Conservation (phyloP, 1,140 invertebrate genomes). For the Drosophila rufa region DNA sequence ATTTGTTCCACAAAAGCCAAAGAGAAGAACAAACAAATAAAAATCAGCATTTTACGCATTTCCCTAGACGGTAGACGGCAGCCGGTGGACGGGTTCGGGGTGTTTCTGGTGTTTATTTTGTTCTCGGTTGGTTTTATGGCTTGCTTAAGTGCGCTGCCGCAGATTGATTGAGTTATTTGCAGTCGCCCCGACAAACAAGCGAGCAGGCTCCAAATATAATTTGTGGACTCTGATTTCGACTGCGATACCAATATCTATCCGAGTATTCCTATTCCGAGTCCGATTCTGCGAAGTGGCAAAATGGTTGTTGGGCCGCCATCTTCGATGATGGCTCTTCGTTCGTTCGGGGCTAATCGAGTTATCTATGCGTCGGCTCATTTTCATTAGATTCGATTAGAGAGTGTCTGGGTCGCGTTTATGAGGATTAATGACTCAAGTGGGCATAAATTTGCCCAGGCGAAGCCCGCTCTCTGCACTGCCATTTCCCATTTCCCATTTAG, state of each 20-base stretch:
- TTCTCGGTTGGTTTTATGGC: slow-evolving; percentile 69
- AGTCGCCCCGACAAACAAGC: slow-evolving; percentile 7
- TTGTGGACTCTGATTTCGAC: slow-evolving; percentile 14
- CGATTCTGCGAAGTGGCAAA: slow-evolving; percentile 6
- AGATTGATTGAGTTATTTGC: slow-evolving; percentile 60
- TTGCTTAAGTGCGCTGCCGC: slow-evolving; percentile 59
- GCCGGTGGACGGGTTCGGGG: slow-evolving; percentile 30
- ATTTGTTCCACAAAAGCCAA: slow-evolving; percentile 53
- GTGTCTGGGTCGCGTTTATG: slow-evolving; percentile 63
- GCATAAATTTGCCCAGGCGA: slow-evolving; percentile 58
- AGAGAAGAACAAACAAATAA: slow-evolving; percentile 55
- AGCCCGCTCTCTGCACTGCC: slow-evolving; percentile 5
- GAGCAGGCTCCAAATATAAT: slow-evolving; percentile 27
- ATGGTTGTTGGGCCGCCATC: background rate
- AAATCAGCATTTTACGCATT: slow-evolving; percentile 72
- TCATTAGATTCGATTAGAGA: slow-evolving; percentile 68
- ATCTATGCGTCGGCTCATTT: slow-evolving; percentile 67
- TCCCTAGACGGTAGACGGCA: slow-evolving; percentile 16
- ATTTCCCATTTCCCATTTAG: slow-evolving; percentile 1
- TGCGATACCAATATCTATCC: background rate
- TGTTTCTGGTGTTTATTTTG: slow-evolving; percentile 55
- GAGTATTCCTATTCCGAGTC: background rate
- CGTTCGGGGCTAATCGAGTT: slow-evolving; percentile 57
- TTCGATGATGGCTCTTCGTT: slow-evolving; percentile 4
- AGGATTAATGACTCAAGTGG: slow-evolving; percentile 77